Base-by-base conservation (phyloP, 2,113 vertebrate species). In the Corythoichthys intestinalis region DNA sequence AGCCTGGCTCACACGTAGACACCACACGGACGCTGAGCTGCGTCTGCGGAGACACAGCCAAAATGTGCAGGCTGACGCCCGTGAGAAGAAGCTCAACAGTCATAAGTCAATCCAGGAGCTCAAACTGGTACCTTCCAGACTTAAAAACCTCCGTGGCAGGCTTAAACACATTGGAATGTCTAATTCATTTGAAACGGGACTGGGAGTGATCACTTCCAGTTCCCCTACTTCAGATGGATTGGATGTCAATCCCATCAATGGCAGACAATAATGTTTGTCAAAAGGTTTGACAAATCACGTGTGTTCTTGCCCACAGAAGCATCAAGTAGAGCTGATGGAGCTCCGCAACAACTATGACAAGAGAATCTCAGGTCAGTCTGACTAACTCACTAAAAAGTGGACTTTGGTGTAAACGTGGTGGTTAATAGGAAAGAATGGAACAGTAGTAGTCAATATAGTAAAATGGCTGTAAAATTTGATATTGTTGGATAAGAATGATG, bases 281-380 rank as follows among this genome's bases (percentile, higher is more conserved):
- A 57, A 57, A 56, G 2, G 54, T 37, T 14, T 61, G 53, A 17
- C 10, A 37, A 37, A 12, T 46, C 11, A 1, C n/a, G 0, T 20
- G 46, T 12, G 10, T 46, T 7, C 1, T 12, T 48, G 65, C 79
- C 39, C 12, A 74, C 93, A 99, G 97, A 96, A 94, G 87, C 94
- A 96, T 0, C 84, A 94, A 10, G 92, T 95, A 85, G 93, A 95
- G 81, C 82, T 94, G 58, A 92, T 94, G 35, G 90, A 69, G 69
- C 83, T 94, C 54, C 85, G 86, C 44, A 93, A 80, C 0, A 70
- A 92, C 76, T 96, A 95, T 0, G 91, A 95, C 71, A 85, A 85
- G 69, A 93, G 93, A 86, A 74, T 92, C 63, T 87, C 87, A 94
- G 96, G 97, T 98, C 60, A 87, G 81, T 11, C 2, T 11, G 14